These are phyloP conservation scores for Nephila pilipes DNA, from an alignment of 1,140 invertebrate species.

Conservation along the genomic window DNA sequence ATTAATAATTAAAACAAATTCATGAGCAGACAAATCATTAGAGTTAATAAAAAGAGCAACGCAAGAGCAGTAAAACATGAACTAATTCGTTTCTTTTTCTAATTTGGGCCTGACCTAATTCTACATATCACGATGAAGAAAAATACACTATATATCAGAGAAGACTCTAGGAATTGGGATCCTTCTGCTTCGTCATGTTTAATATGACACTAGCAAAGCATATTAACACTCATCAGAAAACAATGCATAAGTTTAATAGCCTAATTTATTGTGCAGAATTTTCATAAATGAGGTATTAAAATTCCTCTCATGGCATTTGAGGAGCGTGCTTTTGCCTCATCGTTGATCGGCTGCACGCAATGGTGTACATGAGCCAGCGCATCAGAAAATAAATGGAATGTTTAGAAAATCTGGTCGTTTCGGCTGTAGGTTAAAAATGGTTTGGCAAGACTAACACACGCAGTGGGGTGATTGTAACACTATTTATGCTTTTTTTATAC, in stretches of 20 bases:
- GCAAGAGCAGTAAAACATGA: not conserved
- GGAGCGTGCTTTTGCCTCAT: conserved; percentile 14
- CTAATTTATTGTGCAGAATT: conserved; percentile 59
- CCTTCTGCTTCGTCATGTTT: not conserved
- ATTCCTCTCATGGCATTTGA: conserved; percentile 27
- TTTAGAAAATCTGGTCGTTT: not conserved
- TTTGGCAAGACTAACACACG: not conserved
- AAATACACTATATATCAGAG: not conserved
- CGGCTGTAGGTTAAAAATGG: not conserved
- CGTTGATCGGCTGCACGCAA: conserved; percentile 22
- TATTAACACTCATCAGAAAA: conserved; percentile 51
- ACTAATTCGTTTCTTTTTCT: not conserved
- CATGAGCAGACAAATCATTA: not conserved
- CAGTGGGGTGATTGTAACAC: not conserved
- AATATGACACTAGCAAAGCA: conserved; percentile 14
- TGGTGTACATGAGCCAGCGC: not conserved
- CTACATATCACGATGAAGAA: not conserved
- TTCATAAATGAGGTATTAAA: conserved; percentile 61
- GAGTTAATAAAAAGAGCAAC: not conserved
- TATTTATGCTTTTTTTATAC: not conserved
- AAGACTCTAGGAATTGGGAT: not conserved
- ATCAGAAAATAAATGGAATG: conserved; percentile 11
- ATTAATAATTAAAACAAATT: not conserved
- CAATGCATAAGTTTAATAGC: conserved; percentile 52
- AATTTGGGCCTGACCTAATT: not conserved